Evolutionary conservation across 2,797 vertebrate genomes (phyloP).

Genomic region (Gouania willdenowi): DNA sequence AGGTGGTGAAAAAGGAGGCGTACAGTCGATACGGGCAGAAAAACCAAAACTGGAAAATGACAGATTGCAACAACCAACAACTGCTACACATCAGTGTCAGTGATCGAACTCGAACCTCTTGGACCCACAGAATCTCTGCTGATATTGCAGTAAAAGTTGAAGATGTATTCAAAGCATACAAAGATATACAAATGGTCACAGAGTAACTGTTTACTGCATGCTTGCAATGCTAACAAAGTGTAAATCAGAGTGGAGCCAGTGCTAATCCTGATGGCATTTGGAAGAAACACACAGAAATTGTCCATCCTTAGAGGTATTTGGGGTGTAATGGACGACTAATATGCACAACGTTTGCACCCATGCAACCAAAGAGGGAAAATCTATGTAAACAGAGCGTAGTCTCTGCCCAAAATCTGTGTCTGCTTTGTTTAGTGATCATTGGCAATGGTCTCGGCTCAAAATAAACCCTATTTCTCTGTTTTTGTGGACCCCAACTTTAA

Average conservation of each 20-base stretch:
- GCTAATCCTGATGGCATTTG: conserved; percentile 28
- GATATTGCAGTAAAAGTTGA: conserved; percentile 21
- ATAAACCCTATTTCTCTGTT: no score
- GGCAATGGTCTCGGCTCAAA: no score
- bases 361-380: conserved; percentile 14
- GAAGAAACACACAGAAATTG: conserved; percentile 22
- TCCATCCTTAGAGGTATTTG: conserved; percentile 24
- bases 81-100: conserved; percentile 43
- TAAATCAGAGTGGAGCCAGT: conserved; percentile 25
- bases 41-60: conserved; percentile 39
- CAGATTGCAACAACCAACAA: conserved; percentile 33
- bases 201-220: conserved; percentile 38
- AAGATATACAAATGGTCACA: conserved; percentile 17
- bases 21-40: conserved; percentile 33
- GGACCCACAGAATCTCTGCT: conserved; percentile 21
- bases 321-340: conserved; percentile 15
- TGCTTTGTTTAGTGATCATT: no score
- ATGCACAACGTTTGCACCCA: conserved; percentile 22
- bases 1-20: conserved; percentile 40
- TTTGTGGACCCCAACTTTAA: no score
- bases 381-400: no score
- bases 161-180: conserved; percentile 21
- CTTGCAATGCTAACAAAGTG: conserved; percentile 32
- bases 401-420: no score
- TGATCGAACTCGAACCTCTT: conserved; percentile 33